Evolutionary conservation across 2,888 invertebrate species (phyloP).

Genomic region (Fabriciana adippe): DNA sequence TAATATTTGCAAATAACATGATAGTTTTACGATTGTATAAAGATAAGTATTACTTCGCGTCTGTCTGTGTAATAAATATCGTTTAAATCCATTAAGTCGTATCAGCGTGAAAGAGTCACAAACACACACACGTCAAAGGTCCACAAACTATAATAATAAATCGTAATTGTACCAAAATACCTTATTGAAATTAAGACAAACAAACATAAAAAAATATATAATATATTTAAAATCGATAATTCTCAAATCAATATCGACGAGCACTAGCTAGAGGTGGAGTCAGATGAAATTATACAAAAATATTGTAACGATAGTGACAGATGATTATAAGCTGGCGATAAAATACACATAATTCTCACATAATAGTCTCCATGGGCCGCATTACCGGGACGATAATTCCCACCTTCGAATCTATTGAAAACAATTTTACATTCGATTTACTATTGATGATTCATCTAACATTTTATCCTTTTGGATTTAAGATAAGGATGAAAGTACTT

Average conservation of each 20-base stretch:
- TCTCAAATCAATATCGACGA: slow-evolving; percentile 8
- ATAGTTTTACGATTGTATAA: too few species aligned
- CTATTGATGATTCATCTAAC: slow-evolving; percentile 36
- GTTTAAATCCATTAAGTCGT: too few species aligned
- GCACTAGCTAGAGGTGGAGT: slow-evolving; percentile 56
- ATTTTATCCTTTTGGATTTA: slow-evolving; percentile 13
- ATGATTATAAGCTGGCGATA: slow-evolving; percentile 82
- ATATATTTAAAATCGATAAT: slow-evolving; percentile 16
- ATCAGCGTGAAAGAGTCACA: too few species aligned
- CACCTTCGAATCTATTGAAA: slow-evolving; percentile 57
- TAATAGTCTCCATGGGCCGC: slow-evolving; percentile 62
- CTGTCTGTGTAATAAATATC: too few species aligned
- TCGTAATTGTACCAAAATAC: too few species aligned
- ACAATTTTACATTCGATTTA: slow-evolving; percentile 63
- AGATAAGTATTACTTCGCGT: too few species aligned
- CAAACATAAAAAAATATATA: background rate
- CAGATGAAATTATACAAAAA: slow-evolving; percentile 79
- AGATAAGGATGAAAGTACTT: background rate
- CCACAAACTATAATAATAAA: too few species aligned
- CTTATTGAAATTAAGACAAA: slow-evolving; percentile 3
- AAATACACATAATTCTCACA: slow-evolving; percentile 80
- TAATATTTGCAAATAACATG: too few species aligned
- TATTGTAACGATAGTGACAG: slow-evolving; percentile 82
- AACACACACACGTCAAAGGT: too few species aligned
- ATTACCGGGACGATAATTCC: slow-evolving; percentile 61